Base-by-base conservation (phyloP, 2,113 vertebrate species). In the Rafetus swinhoei region DNA sequence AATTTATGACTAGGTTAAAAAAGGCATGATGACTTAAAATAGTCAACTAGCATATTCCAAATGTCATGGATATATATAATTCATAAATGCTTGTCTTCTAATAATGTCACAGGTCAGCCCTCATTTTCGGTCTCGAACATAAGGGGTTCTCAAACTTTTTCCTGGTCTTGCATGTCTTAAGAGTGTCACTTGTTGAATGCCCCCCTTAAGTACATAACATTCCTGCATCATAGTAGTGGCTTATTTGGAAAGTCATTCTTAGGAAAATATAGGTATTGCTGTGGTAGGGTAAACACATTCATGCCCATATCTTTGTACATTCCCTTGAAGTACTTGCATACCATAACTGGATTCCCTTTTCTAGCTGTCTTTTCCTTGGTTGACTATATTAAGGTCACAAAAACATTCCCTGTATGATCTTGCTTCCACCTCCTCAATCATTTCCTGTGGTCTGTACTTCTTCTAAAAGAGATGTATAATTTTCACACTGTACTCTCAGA, bases 131-230 rank as follows among this genome's bases (percentile, higher is more conserved):
- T n/a, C 32, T n/a, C 29, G 62, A 32, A 69, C 62, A n/a, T 24
- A 59, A 25, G 62, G 62, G 62, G 27, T 77, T 88, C 79, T 88
- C 2, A 4, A 25, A 15, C 22, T 88, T 90, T 45, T 6, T 56
- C 3, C 5, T 25, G 57, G 4, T 1, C 80, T 45, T n/a, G 50
- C 57, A 16, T 0, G 0, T 69, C n/a, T 0, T 0, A 24, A 32
- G 39, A 27, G 24, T 16, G 7, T 35, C 60, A 45, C 45, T 45
- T 45, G 45, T 45, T 45, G 45, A 45, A 45, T 45, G 45, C 45
- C 76, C 87, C 13, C 50, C 52, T 79, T 32, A 13, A 76, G 79
- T 76, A 77, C 57, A 59, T 52, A 39, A 0, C 0, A 39, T 82
- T 50, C 29, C 39, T 84, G 13, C 32, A 55, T 56, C 52, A 89